phyloP scores from a whole-genome alignment of 2,113 vertebrate genomes.

The Polyodon spathula region DNA sequence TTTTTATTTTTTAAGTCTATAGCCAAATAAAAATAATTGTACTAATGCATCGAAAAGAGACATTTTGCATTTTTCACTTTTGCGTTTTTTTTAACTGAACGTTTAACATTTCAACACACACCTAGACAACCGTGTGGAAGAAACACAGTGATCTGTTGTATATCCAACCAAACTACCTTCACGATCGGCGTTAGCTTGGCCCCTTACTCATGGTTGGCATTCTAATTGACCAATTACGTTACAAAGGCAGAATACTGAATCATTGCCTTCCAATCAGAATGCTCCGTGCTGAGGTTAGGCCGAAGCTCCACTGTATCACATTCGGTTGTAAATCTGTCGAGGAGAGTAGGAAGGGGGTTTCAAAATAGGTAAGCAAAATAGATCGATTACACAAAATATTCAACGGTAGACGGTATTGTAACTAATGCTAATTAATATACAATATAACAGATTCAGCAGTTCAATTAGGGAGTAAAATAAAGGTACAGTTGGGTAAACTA shows the following conservation, averaged over 20 bases:
- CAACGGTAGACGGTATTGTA: neutral
- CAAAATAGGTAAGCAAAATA: too few species aligned
- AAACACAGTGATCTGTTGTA: too few species aligned
- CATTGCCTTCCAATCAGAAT: constrained; percentile 18
- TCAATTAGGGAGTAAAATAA: too few species aligned
- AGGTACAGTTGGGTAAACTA: too few species aligned
- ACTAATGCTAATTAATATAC: too few species aligned
- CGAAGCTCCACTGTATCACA: neutral
- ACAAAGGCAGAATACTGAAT: neutral
- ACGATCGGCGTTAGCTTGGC: neutral
- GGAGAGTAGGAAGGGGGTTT: neutral
- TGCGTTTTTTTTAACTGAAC: too few species aligned
- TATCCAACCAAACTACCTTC: neutral
- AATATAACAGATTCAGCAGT: too few species aligned
- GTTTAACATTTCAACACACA: too few species aligned
- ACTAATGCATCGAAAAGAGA: too few species aligned
- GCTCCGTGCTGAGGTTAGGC: neutral
- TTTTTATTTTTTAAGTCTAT: neutral
- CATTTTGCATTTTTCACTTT: too few species aligned
- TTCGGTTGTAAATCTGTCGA: neutral
- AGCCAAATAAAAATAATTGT: neutral
- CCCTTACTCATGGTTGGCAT: neutral
- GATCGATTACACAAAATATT: too few species aligned
- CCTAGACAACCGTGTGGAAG: too few species aligned
- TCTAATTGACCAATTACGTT: constrained; percentile 15